Base-by-base conservation (phyloP, 2,888 invertebrate species). In the Crocallis elinguaria region DNA sequence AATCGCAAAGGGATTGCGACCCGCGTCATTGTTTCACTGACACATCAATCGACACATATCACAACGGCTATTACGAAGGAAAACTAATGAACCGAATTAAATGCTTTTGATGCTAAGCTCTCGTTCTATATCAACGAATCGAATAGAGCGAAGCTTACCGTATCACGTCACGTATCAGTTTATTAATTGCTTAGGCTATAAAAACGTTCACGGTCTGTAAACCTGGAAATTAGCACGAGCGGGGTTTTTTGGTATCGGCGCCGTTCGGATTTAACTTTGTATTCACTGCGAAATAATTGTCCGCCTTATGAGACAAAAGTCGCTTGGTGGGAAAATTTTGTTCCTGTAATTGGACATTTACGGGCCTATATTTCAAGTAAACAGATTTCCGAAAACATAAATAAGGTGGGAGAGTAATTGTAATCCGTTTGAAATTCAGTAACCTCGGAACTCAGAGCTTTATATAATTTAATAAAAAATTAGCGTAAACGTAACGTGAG, bases 1-100 rank as follows among this genome's bases (percentile, higher is more conserved):
- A 50, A 71, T 73, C 75, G 73, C 78, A 79, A 78, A 81, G 82
- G 75, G 81, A 77, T 78, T 75, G 68, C 69, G 65, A 72, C 71
- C 74, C 70, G 68, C 54, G 50, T 60, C 61, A 57, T 64, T 61
- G 69, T 71, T 72, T 75, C 71, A 76, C 69, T 73, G 71, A 73
- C 65, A 69, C 71, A 66, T 66, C 65, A 70, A 73, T 74, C 42
- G 43, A 52, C 49, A 52, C 57, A 75, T 71, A 72, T 73, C 71
- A 69, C 33, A 72, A 68, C 60, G 65, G 59, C 66, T 62, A 36
- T 46, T 6, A 12, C 16, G 17, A 16, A 14, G 35, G 23, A 49
- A 38, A 46, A 27, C 25, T 30, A 56, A 45, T 27, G 19, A 46
- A 30, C 19, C 33, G 14, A 46, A 39, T 42, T 54, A 1, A 2